Conservation (phyloP, 2,113 vertebrate species). For the Engystomops pustulosus region DNA sequence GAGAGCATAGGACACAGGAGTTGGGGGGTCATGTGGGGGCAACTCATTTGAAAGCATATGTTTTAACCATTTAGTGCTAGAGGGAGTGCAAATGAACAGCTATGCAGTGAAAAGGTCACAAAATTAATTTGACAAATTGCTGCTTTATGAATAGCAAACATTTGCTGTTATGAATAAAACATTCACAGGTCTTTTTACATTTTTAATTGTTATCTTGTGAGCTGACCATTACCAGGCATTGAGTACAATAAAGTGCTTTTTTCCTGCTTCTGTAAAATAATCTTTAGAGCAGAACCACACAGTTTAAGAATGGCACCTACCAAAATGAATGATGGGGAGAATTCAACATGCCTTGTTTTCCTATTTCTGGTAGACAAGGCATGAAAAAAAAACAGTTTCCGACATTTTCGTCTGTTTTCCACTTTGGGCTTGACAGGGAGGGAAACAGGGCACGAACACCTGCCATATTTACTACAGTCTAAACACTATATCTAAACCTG, state of each 20-base stretch:
- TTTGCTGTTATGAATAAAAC: not conserved
- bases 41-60: conserved; percentile 39
- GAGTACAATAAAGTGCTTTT: too few relatives aligned
- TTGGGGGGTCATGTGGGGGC: conserved; percentile 28
- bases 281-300: not conserved
- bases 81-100: conserved; percentile 13
- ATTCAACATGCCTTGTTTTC: too few relatives aligned
- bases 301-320: not conserved
- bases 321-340: too few relatives aligned
- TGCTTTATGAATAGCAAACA: conserved; percentile 13
- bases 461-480: too few relatives aligned
- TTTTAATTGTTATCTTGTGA: conserved; percentile 8
- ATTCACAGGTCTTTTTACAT: conserved; percentile 1
- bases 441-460: too few relatives aligned
- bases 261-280: not conserved
- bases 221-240: not conserved
- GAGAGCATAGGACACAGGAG: conserved; percentile 38
- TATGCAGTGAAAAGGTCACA: conserved; percentile 27
- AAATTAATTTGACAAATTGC: conserved; percentile 30
- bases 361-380: too few relatives aligned
- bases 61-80: conserved; percentile 41
- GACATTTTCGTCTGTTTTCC: too few relatives aligned
- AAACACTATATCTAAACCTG: too few relatives aligned
- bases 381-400: too few relatives aligned
- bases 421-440: too few relatives aligned